Evolutionary conservation across 1,140 invertebrate species (phyloP).

Genomic region (Amphibalanus amphitrite): DNA sequence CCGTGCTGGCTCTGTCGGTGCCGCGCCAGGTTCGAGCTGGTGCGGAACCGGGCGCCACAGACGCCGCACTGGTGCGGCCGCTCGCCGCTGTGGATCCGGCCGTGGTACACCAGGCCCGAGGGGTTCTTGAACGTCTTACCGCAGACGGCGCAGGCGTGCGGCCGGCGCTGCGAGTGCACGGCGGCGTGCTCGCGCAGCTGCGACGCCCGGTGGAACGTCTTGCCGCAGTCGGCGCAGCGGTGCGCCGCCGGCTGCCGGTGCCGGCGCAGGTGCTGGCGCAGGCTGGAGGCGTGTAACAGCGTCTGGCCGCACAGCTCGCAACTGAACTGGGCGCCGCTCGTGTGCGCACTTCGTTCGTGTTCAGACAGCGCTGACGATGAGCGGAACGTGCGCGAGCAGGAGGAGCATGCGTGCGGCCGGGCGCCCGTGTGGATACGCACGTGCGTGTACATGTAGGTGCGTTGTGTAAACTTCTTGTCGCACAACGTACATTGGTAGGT

Average conservation of each 20-base stretch:
- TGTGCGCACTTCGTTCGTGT: conserved; percentile 8
- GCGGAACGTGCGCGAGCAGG: conserved; percentile 15
- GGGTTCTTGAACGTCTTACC: conserved; percentile 32
- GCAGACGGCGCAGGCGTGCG: conserved; percentile 37
- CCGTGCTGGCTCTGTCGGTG: not conserved
- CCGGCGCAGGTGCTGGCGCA: not conserved
- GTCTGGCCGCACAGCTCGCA: conserved; percentile 7
- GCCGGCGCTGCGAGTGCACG: conserved; percentile 37
- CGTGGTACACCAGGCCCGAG: conserved; percentile 22
- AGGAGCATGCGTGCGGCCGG: conserved; percentile 17
- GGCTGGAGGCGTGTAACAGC: conserved; percentile 6
- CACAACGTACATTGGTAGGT: conserved; percentile 15
- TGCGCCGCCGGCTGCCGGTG: conserved; percentile 1
- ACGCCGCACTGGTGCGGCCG: conserved; percentile 18
- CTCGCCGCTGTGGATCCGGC: conserved; percentile 23
- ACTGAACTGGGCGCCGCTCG: conserved; percentile 9
- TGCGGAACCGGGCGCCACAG: conserved; percentile 10
- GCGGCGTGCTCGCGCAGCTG: conserved; percentile 34
- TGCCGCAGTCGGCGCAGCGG: conserved; percentile 15
- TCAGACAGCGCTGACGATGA: conserved; percentile 14
- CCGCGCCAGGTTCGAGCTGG: not conserved
- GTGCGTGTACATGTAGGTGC: conserved; percentile 18
- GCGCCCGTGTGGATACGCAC: conserved; percentile 16
- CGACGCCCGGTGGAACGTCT: conserved; percentile 11
- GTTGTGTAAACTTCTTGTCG: conserved; percentile 16